phyloP scores from a whole-genome alignment of 2,888 invertebrate species.

The Tineola bisselliella region DNA sequence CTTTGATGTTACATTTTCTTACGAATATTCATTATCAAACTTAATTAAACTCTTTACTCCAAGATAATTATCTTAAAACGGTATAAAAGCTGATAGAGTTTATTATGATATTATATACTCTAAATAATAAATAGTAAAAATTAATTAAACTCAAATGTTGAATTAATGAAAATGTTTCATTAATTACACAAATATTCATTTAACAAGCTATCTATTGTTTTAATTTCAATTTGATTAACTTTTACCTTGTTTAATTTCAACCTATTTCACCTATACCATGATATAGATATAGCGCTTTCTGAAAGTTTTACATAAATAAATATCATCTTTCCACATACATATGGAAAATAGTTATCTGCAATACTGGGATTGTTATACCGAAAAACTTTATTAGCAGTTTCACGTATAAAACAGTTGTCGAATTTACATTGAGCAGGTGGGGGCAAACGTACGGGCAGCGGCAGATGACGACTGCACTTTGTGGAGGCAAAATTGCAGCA shows the following conservation, averaged over 20 bases:
- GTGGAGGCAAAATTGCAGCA: slow-evolving; percentile 35
- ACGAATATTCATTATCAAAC: not conserved
- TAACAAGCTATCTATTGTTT: not conserved
- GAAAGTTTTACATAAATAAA: too few species aligned
- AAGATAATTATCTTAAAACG: not conserved
- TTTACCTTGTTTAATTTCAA: not conserved
- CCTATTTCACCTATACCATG: too few species aligned
- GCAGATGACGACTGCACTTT: slow-evolving; percentile 36
- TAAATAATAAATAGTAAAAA: not conserved
- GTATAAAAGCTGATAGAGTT: not conserved
- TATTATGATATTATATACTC: not conserved
- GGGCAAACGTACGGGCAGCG: slow-evolving; percentile 19
- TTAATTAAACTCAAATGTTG: not conserved
- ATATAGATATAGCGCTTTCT: too few species aligned
- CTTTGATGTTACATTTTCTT: slow-evolving; percentile 8
- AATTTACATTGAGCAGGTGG: slow-evolving; percentile 23
- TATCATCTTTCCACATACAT: too few species aligned
- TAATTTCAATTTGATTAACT: not conserved
- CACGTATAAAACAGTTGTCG: slow-evolving; percentile 29
- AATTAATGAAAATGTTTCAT: not conserved
- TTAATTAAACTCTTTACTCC: not conserved
- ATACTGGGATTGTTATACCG: slow-evolving; percentile 11
- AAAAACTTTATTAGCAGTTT: slow-evolving; percentile 3
- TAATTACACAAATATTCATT: not conserved
- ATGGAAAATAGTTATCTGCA: not conserved